Evolutionary conservation across 2,113 vertebrate species (phyloP).

Genomic region (Echinops telfairi): DNA sequence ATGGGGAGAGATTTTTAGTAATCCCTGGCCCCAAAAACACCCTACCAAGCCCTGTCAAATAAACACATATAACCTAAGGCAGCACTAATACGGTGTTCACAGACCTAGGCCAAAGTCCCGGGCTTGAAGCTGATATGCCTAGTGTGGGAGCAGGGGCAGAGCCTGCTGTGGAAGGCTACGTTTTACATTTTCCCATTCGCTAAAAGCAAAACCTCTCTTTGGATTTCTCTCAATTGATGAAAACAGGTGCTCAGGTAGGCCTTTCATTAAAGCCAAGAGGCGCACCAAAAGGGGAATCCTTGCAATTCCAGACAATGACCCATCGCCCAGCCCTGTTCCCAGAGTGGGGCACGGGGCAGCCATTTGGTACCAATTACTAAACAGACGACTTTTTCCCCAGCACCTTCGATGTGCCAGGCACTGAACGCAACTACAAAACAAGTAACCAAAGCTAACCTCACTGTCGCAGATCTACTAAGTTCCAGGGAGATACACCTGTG

Average conservation of each 20-base stretch:
- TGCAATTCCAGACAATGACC: too few relatives aligned
- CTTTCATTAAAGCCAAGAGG: background rate
- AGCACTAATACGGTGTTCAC: background rate
- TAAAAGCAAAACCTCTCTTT: background rate
- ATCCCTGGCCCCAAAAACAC: background rate
- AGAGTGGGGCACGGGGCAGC: background rate
- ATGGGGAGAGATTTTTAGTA: background rate
- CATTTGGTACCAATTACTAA: background rate
- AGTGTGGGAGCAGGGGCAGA: background rate
- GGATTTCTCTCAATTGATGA: background rate
- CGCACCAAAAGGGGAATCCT: background rate
- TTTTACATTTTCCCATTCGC: background rate
- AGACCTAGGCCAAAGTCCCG: background rate
- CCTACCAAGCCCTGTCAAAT: background rate
- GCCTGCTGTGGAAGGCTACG: background rate
- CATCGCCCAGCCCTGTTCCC: background rate
- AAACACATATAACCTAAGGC: background rate
- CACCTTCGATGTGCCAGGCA: background rate
- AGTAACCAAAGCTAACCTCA: background rate
- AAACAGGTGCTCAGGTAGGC: background rate
- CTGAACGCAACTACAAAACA: background rate
- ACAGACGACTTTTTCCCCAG: background rate
- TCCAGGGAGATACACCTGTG: background rate
- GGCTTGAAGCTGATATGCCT: background rate
- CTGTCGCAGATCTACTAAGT: background rate